Evolutionary conservation across 1,140 invertebrate genomes (phyloP).

Genomic region (Orchesella cincta): DNA sequence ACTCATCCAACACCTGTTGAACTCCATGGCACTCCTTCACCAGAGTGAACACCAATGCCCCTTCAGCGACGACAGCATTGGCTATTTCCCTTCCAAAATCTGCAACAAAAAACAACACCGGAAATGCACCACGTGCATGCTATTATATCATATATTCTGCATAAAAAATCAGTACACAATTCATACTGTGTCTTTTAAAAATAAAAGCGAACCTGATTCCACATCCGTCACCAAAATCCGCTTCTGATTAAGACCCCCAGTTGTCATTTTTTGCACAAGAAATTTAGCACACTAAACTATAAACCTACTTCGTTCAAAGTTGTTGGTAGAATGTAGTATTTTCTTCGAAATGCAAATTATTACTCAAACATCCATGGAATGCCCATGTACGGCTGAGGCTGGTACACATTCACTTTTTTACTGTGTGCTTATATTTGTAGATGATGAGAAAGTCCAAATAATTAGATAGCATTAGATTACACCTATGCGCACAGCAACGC

Average conservation of each 20-base stretch:
- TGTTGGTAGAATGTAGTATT: not conserved
- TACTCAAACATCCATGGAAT: too few species aligned
- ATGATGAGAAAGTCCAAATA: too few species aligned
- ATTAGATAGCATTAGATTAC: too few species aligned
- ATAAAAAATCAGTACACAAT: not conserved
- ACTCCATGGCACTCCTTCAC: not conserved
- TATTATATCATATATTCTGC: too few species aligned
- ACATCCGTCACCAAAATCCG: slow-evolving; percentile 19
- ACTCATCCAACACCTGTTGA: not conserved
- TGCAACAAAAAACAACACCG: not conserved
- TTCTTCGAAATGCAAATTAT: too few species aligned
- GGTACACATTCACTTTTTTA: too few species aligned
- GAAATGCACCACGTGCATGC: not conserved
- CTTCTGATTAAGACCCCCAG: slow-evolving; percentile 14
- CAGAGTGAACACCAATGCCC: not conserved
- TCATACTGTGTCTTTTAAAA: not conserved
- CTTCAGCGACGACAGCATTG: slow-evolving; percentile 9
- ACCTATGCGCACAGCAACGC: too few species aligned
- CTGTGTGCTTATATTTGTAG: too few species aligned
- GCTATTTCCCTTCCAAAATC: slow-evolving; percentile 17
- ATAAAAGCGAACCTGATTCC: not conserved
- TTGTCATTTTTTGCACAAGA: slow-evolving; percentile 6
- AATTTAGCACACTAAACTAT: not conserved
- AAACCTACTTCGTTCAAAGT: not conserved
- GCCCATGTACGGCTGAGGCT: too few species aligned